Base-by-base conservation (phyloP, 2,113 vertebrate genomes). In the Ptyas mucosa region DNA sequence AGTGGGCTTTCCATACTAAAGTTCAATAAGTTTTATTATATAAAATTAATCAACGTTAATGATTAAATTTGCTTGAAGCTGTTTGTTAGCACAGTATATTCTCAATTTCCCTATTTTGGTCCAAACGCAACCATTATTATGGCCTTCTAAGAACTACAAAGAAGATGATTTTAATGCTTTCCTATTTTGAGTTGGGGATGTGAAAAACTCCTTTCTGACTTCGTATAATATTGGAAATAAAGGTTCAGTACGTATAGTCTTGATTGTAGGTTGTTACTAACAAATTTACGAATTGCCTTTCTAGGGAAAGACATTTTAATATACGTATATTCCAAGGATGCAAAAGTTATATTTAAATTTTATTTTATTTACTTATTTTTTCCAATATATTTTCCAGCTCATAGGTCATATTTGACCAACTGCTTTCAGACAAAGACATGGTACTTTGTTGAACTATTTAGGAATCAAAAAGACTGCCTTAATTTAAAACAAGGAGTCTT, bases 401-500 rank as follows among this genome's bases (percentile, higher is more conserved):
- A 90, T 95, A 96, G 97, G 92, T 97, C 97, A 96, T 97, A 97
- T 97, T 97, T 97, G 97, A 97, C 97, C 98, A 97, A 97, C 97
- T 97, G 97, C 97, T 98, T 98, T 97, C 96, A 97, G 95, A 93
- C 75, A 97, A 97, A 97, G 97, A 97, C 97, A 96, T 95, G 96
- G 96, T 97, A 97, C 97, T 98, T 98, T 98, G 98, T 97, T 97
- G 97, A 97, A 97, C 97, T 97, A 97, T 98, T 98, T 97, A 97
- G 97, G 97, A 97, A 97, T 97, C 97, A 96, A 96, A 97, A 97
- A 98, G 98, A 98, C 97, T 98, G 98, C 98, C 98, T 98, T 98
- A 98, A 98, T 98, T 98, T 98, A 98, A 98, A 97, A 99, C 98
- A 99, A 98, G 99, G 98, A 96, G 97, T 95, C 98, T 99, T 99